A percentile compares a stretch with the other conserved stretches of the same genome.
phyloP scores from a whole-genome alignment of 2,888 invertebrate species.

The Melanotus villosus region DNA sequence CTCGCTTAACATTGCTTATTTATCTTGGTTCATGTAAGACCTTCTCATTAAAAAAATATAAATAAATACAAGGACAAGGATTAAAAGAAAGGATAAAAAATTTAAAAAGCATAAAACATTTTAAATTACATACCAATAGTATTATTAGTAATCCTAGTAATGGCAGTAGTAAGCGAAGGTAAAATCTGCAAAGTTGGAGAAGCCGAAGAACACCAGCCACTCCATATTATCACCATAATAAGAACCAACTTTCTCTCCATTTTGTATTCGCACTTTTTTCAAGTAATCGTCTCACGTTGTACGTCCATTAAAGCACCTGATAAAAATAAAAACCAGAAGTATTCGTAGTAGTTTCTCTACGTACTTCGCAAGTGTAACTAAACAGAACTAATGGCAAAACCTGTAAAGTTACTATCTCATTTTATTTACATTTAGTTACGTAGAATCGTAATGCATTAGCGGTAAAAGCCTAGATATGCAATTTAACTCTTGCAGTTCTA shows the following conservation, averaged over 20 bases:
- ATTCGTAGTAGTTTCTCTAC: background rate
- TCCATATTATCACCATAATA: constrained; percentile 14
- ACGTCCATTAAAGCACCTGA: background rate
- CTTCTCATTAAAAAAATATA: no score
- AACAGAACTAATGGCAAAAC: no score
- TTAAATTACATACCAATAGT: constrained; percentile 28
- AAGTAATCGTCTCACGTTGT: background rate
- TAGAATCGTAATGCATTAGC: no score
- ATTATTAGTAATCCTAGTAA: constrained; percentile 32
- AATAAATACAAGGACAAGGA: background rate
- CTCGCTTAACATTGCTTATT: no score
- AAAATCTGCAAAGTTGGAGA: constrained; percentile 9
- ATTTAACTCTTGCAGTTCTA: no score
- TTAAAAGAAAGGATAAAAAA: background rate
- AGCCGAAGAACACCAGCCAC: constrained; percentile 12
- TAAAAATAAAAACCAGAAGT: background rate
- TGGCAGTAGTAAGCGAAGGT: constrained; percentile 23
- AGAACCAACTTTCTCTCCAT: constrained; percentile 10
- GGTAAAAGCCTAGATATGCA: no score
- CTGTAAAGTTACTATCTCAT: no score
- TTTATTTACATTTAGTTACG: no score
- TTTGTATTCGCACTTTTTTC: constrained; percentile 11
- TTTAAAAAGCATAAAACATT: background rate
- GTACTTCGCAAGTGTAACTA: no score
- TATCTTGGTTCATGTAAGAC: no score